These are phyloP conservation scores for Threskiornis aethiopicus DNA, from an alignment of 2,797 vertebrate genomes.

Conservation along the genomic window DNA sequence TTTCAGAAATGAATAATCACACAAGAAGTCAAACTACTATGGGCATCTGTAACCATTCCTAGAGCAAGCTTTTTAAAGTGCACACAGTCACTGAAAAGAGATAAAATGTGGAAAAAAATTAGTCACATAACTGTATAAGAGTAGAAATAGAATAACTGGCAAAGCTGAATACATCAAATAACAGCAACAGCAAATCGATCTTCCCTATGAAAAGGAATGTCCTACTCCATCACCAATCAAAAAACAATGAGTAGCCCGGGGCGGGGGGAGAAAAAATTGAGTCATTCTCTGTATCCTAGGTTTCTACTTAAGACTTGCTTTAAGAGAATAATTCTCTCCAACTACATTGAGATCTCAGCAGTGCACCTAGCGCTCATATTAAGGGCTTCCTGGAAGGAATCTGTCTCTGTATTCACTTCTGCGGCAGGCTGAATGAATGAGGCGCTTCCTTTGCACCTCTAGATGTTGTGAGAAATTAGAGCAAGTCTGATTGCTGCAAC, in stretches of 20 bases:
- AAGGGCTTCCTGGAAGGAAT: background rate
- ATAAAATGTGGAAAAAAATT: background rate
- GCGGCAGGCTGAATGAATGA: background rate
- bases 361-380: background rate
- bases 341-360: rapidly evolving
- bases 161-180: background rate
- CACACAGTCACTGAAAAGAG: background rate
- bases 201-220: background rate
- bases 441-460: background rate
- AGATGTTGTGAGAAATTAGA: background rate
- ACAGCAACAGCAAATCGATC: background rate
- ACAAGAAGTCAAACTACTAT: background rate
- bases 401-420: background rate
- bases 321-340: background rate
- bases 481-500: background rate
- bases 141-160: background rate
- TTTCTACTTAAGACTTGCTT: background rate
- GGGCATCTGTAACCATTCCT: background rate
- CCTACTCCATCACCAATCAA: background rate
- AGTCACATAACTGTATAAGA: background rate
- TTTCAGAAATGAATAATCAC: background rate
- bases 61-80: background rate
- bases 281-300: background rate
- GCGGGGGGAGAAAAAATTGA: background rate
- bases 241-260: background rate